Evolutionary conservation across 2,888 invertebrate genomes (phyloP), one percentile per base, ranked within the genome.

Genomic region (Drosophila dives): DNA sequence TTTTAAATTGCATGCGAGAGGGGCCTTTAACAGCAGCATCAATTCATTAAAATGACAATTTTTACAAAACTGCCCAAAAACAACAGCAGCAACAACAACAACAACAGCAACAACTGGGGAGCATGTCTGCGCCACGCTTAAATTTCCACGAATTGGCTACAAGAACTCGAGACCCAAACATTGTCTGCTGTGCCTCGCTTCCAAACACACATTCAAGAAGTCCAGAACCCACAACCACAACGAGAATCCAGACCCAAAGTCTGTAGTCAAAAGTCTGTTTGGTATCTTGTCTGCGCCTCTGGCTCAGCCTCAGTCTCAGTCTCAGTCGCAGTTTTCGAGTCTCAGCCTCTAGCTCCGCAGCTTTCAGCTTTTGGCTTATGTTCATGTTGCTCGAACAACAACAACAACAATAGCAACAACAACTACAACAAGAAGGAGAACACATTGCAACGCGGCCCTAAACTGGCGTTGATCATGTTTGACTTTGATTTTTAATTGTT

Each of bases 401-500:
- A 51, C 55, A 70, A 26, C 62, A 59, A 20, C 58, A 58, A 34
- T 60, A 70, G 15, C 48, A 60, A 4, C 50, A 63, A 26, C 58
- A 71, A 20, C 56, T 64, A 23, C 51, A 40, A 32, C 49, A 70
- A 55, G 54, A 72, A 50, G 51, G 72, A 76, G 63, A 73, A 76
- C 78, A 80, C 77, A 81, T 80, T 81, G 80, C 80, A 81, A 83
- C 73, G 75, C 79, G 80, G 77, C 81, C 87, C 89, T 87, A 85
- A 89, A 89, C 91, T 88, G 91, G 89, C 90, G 89, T 91, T 91
- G 92, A 92, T 92, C 92, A 92, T 92, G 92, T 92, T 92, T 91
- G 91, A 92, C 91, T 92, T 92, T 92, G 92, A 92, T 91, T 92
- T 92, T 92, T 92, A 92, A 92, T 92, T 92, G 92, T 92, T 92